Base-by-base conservation (phyloP, 2,888 invertebrate species). In the Acanthosepion pharaonis region DNA sequence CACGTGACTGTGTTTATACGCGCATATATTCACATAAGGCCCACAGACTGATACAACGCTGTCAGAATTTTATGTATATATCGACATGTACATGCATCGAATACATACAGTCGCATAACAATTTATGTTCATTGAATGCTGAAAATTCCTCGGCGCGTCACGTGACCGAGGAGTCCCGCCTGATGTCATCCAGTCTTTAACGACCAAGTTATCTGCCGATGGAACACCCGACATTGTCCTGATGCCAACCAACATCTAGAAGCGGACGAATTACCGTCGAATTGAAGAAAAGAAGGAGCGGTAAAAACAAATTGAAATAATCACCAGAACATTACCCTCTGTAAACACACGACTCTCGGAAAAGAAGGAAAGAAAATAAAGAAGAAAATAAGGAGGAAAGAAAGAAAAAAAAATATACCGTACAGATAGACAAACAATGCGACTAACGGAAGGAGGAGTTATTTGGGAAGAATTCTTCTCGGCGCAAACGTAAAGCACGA, bases 401-500 rank as follows among this genome's bases (percentile, higher is more conserved):
- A 78, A 78, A 78, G 33, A n/a, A 78, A 78, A 5, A n/a, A 78
- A 9, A 0, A 78, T 1, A 33, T 33, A 33, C 33, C n/a, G 25
- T 25, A 55, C 6, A 92, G 91, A 78, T 42, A 78, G 93, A 42
- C 48, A 51, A 33, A 78, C 20, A 91, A 18, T n/a, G 91, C 59
- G 91, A 92, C n/a, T 33, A n/a, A 15, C 33, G 78, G 78, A 78
- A 78, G n/a, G 18, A 78, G 64, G 28, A 64, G 78, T 33, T n/a
- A n/a, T 78, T 78, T 49, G 11, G 51, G 94, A 9, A 33, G 78
- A 91, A 93, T 78, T 94, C 94, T 25, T 33, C 64, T 49, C 42
- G 91, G 55, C 33, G 64, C 28, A 91, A 51, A 78, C 92, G 49
- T 64, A 94, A 64, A 33, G 51, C 49, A 49, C 33, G 94, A 94